Percentiles rank a stretch among this genome's conserved stretches.
phyloP scores from a whole-genome alignment of 2,888 invertebrate genomes.

The Isotomurus palustris region DNA sequence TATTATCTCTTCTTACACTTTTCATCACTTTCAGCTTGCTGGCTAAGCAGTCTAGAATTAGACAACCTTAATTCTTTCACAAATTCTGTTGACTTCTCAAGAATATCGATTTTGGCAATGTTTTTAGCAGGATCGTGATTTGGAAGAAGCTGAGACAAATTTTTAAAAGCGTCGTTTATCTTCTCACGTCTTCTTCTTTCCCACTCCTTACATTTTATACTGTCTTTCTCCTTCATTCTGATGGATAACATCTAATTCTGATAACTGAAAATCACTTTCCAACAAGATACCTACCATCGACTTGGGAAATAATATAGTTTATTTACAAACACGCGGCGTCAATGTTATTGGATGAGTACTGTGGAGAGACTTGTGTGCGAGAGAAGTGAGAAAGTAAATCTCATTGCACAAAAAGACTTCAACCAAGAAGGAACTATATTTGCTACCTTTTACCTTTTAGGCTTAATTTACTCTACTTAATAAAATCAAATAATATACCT shows the following conservation, averaged over 20 bases:
- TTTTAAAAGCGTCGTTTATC: conserved; percentile 43
- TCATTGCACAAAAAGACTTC: too few species aligned
- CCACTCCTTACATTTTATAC: conserved; percentile 40
- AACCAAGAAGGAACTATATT: too few species aligned
- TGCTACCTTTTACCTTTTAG: too few species aligned
- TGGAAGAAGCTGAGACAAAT: conserved; percentile 40
- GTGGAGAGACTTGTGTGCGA: too few species aligned
- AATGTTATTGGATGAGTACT: neutral
- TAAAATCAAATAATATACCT: too few species aligned
- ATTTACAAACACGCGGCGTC: conserved; percentile 4
- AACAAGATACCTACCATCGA: neutral
- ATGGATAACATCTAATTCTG: neutral
- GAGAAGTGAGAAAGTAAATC: too few species aligned
- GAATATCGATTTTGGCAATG: conserved; percentile 40
- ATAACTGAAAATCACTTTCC: neutral
- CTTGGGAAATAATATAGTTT: neutral
- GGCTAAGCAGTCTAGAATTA: conserved; percentile 39
- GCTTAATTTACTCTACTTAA: too few species aligned
- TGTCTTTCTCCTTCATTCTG: conserved; percentile 32
- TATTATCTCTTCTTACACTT: conserved; percentile 29
- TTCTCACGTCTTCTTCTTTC: conserved; percentile 39
- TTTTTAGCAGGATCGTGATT: conserved; percentile 43
- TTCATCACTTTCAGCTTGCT: conserved; percentile 41
- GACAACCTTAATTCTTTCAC: conserved; percentile 43
- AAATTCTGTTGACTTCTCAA: conserved; percentile 40